Percentiles rank a stretch among this genome's conserved stretches.
Conservation (phyloP, 2,797 vertebrate genomes). For the Ctenochaetus hawaiiensis region DNA sequence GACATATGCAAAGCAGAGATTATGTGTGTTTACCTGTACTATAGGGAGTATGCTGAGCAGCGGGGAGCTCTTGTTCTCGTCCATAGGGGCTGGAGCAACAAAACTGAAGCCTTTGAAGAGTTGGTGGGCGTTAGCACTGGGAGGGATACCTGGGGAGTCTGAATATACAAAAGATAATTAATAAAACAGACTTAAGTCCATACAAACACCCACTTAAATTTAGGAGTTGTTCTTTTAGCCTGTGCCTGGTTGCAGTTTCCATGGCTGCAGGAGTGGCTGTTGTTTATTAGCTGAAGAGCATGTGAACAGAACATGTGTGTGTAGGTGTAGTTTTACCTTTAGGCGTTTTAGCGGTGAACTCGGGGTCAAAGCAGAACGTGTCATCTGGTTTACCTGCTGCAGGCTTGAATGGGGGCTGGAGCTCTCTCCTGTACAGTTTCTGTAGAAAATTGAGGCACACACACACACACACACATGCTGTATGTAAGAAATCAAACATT, state of each 20-base stretch:
- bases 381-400: constrained; percentile 97
- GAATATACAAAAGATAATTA: constrained; percentile 49
- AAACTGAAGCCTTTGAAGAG: constrained; percentile 99
- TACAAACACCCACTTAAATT: constrained; percentile 33
- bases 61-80: constrained; percentile 93
- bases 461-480: not conserved
- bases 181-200: constrained; percentile 38
- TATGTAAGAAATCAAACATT: constrained; percentile 40
- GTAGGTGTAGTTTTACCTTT: constrained; percentile 88
- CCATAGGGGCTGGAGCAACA: constrained; percentile 92
- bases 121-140: constrained; percentile 97
- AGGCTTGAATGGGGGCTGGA: constrained; percentile 97
- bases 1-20: not conserved
- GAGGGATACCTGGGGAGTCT: constrained; percentile 99
- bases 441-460: constrained; percentile 59
- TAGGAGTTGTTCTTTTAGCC: constrained; percentile 14
- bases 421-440: constrained; percentile 96
- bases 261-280: constrained; percentile 58
- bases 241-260: constrained; percentile 53
- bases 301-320: constrained; percentile 19
- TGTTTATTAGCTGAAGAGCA: constrained; percentile 32
- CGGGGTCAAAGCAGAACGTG: constrained; percentile 99
- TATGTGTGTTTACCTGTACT: constrained; percentile 88
- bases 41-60: constrained; percentile 93
- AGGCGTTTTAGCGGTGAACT: constrained; percentile 99